Conservation (phyloP, 2,113 vertebrate species). For the Eptesicus fuscus region DNA sequence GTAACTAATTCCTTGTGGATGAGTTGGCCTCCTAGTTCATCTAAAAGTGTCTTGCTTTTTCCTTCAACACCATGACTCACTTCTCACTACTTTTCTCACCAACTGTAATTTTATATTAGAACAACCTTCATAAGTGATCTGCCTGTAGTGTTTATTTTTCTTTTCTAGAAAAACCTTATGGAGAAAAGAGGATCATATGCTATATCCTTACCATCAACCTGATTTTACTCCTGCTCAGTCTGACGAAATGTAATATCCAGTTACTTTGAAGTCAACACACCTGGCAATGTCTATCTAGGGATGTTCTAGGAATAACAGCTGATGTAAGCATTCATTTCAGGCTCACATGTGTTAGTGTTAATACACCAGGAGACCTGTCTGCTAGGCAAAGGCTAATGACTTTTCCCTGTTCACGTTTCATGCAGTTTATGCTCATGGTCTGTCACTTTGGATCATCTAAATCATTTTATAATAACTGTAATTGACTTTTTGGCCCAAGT, state of each 20-base stretch:
- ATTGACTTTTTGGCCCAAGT: background rate
- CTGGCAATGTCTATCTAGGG: constrained; percentile 38
- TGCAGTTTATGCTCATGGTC: background rate
- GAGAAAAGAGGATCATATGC: constrained; percentile 21
- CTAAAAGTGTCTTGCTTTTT: background rate
- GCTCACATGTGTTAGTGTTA: constrained; percentile 3
- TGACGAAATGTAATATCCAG: constrained; percentile 55
- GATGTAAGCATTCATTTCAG: constrained; percentile 23
- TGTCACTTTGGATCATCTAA: background rate
- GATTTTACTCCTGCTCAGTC: constrained; percentile 29
- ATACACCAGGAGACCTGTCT: background rate
- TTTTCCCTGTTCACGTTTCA: background rate
- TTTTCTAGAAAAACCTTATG: constrained; percentile 14
- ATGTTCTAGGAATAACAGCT: constrained; percentile 55
- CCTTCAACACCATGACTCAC: constrained; percentile 1
- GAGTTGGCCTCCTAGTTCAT: background rate
- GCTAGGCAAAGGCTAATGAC: background rate
- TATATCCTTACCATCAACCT: background rate
- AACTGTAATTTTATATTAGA: constrained; percentile 47
- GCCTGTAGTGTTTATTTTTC: constrained; percentile 26
- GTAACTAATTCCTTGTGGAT: background rate
- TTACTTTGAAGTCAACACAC: constrained; percentile 59
- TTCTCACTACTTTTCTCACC: background rate
- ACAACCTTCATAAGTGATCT: background rate
- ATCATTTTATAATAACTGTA: background rate